These are phyloP conservation scores for Yponomeuta sedellus DNA, from an alignment of 2,888 invertebrate species.

Conservation along the genomic window DNA sequence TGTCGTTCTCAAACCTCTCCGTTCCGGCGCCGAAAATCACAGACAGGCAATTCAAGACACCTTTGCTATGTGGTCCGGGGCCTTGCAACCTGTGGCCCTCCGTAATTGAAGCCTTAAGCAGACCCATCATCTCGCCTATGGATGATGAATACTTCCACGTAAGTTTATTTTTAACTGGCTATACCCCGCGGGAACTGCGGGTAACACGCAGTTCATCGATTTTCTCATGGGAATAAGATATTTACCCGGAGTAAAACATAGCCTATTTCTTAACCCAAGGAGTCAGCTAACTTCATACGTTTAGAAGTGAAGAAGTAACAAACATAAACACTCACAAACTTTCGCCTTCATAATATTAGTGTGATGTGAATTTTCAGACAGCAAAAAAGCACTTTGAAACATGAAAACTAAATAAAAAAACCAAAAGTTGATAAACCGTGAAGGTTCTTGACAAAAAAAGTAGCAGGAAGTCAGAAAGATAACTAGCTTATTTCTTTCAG, in stretches of 20 bases:
- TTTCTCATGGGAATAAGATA: too few relatives aligned
- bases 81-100: slow-evolving; percentile 60
- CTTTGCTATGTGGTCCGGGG: slow-evolving; percentile 58
- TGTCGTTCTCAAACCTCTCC: slow-evolving; percentile 14
- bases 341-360: too few relatives aligned
- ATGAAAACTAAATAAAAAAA: neutral
- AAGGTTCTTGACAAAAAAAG: neutral
- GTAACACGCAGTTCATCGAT: too few relatives aligned
- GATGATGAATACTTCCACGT: slow-evolving; percentile 57
- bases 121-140: slow-evolving; percentile 46
- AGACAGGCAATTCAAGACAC: slow-evolving; percentile 45
- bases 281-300: too few relatives aligned
- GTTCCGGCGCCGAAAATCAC: slow-evolving; percentile 47
- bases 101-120: slow-evolving; percentile 45
- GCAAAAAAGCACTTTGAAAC: neutral
- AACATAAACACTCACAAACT: too few relatives aligned
- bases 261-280: too few relatives aligned
- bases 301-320: too few relatives aligned
- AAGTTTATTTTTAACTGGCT: slow-evolving; percentile 28
- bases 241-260: too few relatives aligned
- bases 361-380: neutral
- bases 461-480: too few relatives aligned
- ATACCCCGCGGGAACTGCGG: too few relatives aligned
- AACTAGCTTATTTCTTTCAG: slow-evolving; percentile 53
- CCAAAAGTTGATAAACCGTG: neutral